Conservation (phyloP, 2,888 invertebrate genomes). For the Aporophyla nigra region DNA sequence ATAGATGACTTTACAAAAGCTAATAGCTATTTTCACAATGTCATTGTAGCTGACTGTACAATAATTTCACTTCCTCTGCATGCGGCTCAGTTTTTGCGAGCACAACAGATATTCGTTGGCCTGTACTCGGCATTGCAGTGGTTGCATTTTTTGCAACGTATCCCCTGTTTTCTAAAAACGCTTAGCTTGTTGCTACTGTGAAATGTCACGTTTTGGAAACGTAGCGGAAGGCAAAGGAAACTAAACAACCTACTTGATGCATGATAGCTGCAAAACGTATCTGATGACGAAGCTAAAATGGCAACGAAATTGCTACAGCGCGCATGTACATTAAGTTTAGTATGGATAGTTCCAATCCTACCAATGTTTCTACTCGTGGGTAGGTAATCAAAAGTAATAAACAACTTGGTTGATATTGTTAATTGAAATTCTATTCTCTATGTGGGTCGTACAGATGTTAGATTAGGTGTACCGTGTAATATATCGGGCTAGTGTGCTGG, state of each 20-base stretch:
- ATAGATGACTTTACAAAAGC: slow-evolving; percentile 21
- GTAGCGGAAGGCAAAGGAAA: slow-evolving; percentile 39
- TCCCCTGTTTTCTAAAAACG: slow-evolving; percentile 53
- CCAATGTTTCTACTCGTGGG: not conserved
- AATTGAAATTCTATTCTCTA: slow-evolving; percentile 43
- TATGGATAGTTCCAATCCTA: not conserved
- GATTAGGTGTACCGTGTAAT: slow-evolving; percentile 42
- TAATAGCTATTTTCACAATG: slow-evolving; percentile 37
- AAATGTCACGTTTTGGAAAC: slow-evolving; percentile 58
- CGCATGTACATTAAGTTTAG: too few species aligned
- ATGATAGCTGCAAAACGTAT: slow-evolving; percentile 25
- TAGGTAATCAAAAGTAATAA: slow-evolving; percentile 27
- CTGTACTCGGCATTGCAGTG: slow-evolving; percentile 38
- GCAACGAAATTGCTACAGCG: slow-evolving; percentile 12
- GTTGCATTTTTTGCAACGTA: slow-evolving; percentile 43
- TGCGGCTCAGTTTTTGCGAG: slow-evolving; percentile 36
- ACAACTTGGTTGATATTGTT: slow-evolving; percentile 36
- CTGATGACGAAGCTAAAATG: slow-evolving; percentile 24
- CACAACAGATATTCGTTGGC: slow-evolving; percentile 39
- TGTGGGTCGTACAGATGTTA: slow-evolving; percentile 47
- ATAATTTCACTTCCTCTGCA: slow-evolving; percentile 34
- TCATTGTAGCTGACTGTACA: slow-evolving; percentile 30
- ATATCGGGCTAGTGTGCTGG: slow-evolving; percentile 37
- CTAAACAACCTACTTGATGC: slow-evolving; percentile 31
- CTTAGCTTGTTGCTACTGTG: slow-evolving; percentile 45